Conservation (phyloP, 2,113 vertebrate species). For the Gymnogyps californianus region DNA sequence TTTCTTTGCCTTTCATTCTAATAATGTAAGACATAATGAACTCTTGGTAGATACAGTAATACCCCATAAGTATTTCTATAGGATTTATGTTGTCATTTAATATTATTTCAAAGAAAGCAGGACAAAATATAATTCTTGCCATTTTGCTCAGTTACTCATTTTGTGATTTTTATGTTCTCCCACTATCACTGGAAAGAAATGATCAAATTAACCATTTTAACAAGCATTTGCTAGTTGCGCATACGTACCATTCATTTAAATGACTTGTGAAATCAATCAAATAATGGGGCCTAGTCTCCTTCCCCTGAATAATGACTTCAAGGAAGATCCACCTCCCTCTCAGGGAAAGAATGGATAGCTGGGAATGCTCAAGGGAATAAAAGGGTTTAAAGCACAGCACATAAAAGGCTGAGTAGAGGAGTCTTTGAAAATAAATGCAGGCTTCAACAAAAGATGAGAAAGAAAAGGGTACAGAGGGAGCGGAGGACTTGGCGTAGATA, state of each 20-base stretch:
- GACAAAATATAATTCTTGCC: constrained; percentile 5
- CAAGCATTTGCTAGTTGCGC: constrained; percentile 32
- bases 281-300: constrained; percentile 38
- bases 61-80: not conserved
- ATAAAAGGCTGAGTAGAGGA: constrained; percentile 54
- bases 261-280: constrained; percentile 55
- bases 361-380: constrained; percentile 60
- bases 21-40: constrained; percentile 34
- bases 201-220: constrained; percentile 55
- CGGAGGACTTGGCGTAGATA: not conserved
- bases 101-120: constrained; percentile 32
- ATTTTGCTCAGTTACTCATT: not conserved
- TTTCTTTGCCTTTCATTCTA: constrained; percentile 39
- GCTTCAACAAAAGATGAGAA: constrained; percentile 56
- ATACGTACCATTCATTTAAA: constrained; percentile 41
- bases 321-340: constrained; percentile 57
- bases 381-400: constrained; percentile 45
- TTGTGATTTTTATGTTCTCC: constrained; percentile 11
- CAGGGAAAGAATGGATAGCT: constrained; percentile 42
- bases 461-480: constrained; percentile 35
- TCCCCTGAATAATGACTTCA: constrained; percentile 61
- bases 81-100: constrained; percentile 47
- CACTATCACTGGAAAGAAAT: constrained; percentile 2
- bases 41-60: not conserved
- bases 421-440: constrained; percentile 63